Evolutionary conservation across 2,113 vertebrate species (phyloP).

Genomic region (Pyxicephalus adspersus): DNA sequence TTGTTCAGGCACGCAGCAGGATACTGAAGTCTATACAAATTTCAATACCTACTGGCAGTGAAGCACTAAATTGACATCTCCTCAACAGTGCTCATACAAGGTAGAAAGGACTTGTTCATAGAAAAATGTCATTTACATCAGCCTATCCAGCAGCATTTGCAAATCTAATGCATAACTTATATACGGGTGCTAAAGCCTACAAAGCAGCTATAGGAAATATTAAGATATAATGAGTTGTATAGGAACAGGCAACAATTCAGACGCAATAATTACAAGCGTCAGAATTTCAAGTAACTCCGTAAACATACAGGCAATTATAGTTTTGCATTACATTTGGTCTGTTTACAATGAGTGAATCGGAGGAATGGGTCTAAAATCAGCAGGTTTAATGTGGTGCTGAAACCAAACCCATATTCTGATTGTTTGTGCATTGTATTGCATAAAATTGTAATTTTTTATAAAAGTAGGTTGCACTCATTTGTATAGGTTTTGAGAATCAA

Average conservation of each 20-base stretch:
- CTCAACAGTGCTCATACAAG: conserved; percentile 1
- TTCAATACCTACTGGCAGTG: conserved; percentile 34
- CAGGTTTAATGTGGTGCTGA: too few species aligned
- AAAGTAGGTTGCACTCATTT: too few species aligned
- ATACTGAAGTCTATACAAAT: conserved; percentile 35
- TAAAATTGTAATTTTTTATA: too few species aligned
- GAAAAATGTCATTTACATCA: conserved; percentile 34
- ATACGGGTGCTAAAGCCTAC: conserved; percentile 17
- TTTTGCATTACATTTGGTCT: too few species aligned
- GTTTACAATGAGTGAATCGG: too few species aligned
- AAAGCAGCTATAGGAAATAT: background rate
- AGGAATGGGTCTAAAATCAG: too few species aligned
- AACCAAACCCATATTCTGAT: too few species aligned
- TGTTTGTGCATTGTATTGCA: too few species aligned
- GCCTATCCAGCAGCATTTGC: background rate
- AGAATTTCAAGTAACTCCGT: background rate
- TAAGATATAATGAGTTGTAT: background rate
- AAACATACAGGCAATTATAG: background rate
- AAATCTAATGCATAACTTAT: conserved; percentile 21
- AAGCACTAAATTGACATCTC: conserved; percentile 43
- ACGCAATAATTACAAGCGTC: background rate
- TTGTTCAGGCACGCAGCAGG: conserved; percentile 31
- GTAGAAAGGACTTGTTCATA: conserved; percentile 36
- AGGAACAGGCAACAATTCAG: background rate
- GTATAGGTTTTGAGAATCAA: too few species aligned